phyloP scores from a whole-genome alignment of 30 jellyfish, hydroid and myxozoan genomes.

The Turritopsis dohrnii region DNA sequence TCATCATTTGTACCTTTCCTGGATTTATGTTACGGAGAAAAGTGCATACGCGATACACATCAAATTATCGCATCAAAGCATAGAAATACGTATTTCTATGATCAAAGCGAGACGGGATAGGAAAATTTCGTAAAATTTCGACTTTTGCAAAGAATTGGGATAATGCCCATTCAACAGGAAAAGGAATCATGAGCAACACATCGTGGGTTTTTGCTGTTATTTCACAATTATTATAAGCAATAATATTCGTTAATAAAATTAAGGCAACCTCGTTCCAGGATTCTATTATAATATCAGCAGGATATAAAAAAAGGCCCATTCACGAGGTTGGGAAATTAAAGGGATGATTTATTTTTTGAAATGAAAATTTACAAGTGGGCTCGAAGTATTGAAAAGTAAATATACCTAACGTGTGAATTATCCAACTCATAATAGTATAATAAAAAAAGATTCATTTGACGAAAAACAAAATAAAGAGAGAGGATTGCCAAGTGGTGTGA shows the following conservation, averaged over 20 bases:
- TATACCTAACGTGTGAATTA: neutral
- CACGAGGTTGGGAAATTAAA: neutral
- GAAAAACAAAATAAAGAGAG: neutral
- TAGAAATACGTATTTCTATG: no score
- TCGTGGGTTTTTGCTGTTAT: neutral
- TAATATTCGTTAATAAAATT: neutral
- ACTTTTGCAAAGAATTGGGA: no score
- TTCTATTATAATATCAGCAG: neutral
- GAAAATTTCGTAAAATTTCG: no score
- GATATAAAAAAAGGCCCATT: neutral
- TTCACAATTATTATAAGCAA: neutral
- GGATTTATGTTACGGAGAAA: no score
- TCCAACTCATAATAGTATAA: neutral
- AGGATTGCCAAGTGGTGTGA: no score
- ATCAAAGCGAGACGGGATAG: no score
- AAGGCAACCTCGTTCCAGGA: neutral
- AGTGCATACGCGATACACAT: no score
- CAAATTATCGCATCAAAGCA: no score
- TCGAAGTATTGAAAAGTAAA: neutral
- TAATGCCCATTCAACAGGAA: no score
- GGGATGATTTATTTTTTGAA: neutral
- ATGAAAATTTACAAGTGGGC: neutral
- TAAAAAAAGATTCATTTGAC: neutral
- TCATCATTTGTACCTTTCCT: no score
- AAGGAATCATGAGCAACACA: no score